Evolutionary conservation across 2,113 vertebrate genomes (phyloP).

Genomic region (Chaenogobius annularis): DNA sequence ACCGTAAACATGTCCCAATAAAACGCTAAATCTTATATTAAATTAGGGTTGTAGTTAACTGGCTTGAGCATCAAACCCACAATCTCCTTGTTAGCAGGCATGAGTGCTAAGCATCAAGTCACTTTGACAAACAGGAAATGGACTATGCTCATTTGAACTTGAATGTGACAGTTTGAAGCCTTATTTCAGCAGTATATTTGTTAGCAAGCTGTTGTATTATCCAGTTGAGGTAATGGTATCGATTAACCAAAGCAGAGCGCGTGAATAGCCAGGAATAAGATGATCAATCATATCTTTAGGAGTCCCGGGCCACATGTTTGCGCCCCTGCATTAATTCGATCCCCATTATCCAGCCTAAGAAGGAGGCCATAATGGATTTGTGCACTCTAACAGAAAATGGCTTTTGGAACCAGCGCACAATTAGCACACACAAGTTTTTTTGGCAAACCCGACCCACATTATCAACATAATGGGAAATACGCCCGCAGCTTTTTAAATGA

Average conservation of each 20-base stretch:
- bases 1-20: too few species aligned
- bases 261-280: constrained; percentile 82
- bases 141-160: background rate
- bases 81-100: background rate
- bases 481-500: constrained; percentile 83
- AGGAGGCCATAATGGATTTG: constrained; percentile 96
- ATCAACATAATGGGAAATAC: constrained; percentile 83
- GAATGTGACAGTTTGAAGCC: background rate
- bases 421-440: constrained; percentile 86
- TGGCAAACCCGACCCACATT: constrained; percentile 80
- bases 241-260: constrained; percentile 63
- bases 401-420: constrained; percentile 94
- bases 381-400: constrained; percentile 99
- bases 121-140: background rate
- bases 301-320: constrained; percentile 67
- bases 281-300: constrained; percentile 92
- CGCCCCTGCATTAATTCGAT: constrained; percentile 91
- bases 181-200: constrained; percentile 27
- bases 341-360: constrained; percentile 87
- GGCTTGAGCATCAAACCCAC: background rate
- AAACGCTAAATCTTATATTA: too few species aligned
- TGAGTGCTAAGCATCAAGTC: background rate
- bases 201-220: constrained; percentile 56
- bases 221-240: constrained; percentile 61
- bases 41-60: background rate